Evolutionary conservation across 2,113 vertebrate species (phyloP), one percentile per base, ranked within the genome.

Genomic region (Neotoma lepida): DNA sequence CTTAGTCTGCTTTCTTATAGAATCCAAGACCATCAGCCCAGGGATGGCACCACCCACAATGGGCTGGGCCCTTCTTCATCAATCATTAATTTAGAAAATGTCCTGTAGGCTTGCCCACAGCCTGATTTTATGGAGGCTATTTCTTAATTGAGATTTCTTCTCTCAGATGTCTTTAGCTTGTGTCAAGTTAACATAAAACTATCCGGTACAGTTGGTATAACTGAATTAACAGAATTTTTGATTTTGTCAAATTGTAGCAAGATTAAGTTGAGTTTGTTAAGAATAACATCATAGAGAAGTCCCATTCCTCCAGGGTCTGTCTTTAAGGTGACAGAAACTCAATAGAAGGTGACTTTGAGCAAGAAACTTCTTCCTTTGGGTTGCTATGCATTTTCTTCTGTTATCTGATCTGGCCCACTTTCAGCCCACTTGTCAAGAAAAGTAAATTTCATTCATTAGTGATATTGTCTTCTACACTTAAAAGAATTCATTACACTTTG

Each of bases 371-470:
- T 20, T 61, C 7, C 9, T 95, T 81, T 24, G 15, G 30, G 2
- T n/a, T 84, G 30, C 13, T 30, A 9, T 81, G 18, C 56, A 28
- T 80, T 90, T 85, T 91, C 63, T 64, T 71, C 24, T n/a, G 3
- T 81, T 89, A 5, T 54, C 8, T 82, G 17, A 93, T 85, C 46
- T 92, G 30, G 20, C 13, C 12, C 82, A 41, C 74, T 82, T 94
- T 89, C 81, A 73, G 26, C 3, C 24, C n/a, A 56, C 35, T 88
- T 64, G 5, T 68, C 41, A 90, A 88, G 56, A 54, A 82, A 88
- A 77, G 87, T 15, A 82, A 86, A 95, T 71, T 78, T 90, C 17
- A 35, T 41, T 89, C 39, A 77, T 28, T 73, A 92, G 30, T 82
- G 30, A 90, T 88, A 61, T 78, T 95, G 15, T 90, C 39, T 64